Evolutionary conservation across 1,140 invertebrate genomes (phyloP).

Genomic region (Phymorhynchus buccinoides): DNA sequence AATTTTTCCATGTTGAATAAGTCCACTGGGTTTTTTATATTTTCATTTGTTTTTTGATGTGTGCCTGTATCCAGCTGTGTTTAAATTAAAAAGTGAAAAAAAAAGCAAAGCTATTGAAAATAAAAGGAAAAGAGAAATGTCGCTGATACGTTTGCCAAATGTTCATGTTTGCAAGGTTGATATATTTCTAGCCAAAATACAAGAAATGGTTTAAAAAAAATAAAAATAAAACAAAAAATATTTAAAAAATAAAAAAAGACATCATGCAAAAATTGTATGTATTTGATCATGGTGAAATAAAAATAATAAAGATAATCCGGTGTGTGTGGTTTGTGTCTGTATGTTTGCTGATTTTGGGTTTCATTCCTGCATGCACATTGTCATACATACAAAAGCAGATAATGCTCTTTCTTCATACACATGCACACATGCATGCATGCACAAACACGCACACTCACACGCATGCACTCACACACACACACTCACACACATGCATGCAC

Average conservation of each 20-base stretch:
- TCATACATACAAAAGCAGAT: too few species aligned
- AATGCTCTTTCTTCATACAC: too few species aligned
- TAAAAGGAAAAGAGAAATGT: not conserved
- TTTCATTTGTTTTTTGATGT: not conserved
- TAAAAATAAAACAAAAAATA: not conserved
- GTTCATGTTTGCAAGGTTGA: slow-evolving; percentile 24
- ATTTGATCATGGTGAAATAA: slow-evolving; percentile 25
- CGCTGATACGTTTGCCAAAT: not conserved
- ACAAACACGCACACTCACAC: not conserved
- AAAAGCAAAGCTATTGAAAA: slow-evolving; percentile 2
- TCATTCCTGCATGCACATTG: too few species aligned
- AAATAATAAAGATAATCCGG: not conserved
- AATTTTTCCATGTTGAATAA: not conserved
- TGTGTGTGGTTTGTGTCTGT: too few species aligned
- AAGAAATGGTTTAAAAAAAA: slow-evolving; percentile 5
- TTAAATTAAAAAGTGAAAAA: not conserved
- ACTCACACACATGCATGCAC: not conserved
- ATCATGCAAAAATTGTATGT: slow-evolving; percentile 20
- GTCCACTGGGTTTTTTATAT: not conserved
- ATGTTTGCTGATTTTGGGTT: too few species aligned
- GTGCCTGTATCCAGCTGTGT: slow-evolving; percentile 16
- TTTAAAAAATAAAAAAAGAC: not conserved
- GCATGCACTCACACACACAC: not conserved
- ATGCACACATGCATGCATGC: not conserved
- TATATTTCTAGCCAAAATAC: slow-evolving; percentile 26